Evolutionary conservation across 2,113 vertebrate genomes (phyloP).

Genomic region (Corythornis vintsioides): DNA sequence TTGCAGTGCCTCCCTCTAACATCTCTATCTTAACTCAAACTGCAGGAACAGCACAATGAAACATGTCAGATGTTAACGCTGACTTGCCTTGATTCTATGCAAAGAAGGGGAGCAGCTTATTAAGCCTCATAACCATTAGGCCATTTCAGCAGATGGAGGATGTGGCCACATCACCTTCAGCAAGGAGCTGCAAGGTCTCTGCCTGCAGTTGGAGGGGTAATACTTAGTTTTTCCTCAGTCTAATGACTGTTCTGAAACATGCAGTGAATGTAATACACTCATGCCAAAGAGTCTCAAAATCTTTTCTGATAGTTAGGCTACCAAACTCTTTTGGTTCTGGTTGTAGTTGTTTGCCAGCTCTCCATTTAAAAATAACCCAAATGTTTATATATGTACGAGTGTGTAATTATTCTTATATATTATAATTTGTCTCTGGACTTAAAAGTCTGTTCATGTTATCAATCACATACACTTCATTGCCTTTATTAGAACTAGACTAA

Average conservation of each 20-base stretch:
- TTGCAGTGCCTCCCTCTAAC: not conserved
- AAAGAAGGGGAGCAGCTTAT: not conserved
- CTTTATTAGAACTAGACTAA: not conserved
- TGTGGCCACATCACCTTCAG: not conserved
- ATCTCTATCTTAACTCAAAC: not conserved
- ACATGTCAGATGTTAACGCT: not conserved
- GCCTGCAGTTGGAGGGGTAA: not conserved
- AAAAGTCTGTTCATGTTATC: not conserved
- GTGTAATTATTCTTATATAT: not conserved
- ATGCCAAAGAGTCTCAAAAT: not conserved
- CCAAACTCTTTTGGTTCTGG: not conserved
- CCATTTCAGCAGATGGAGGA: not conserved
- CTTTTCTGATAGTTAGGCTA: not conserved
- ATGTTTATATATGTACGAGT: not conserved
- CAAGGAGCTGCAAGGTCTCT: not conserved
- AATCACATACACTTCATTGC: not conserved
- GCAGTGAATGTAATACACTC: rapidly evolving
- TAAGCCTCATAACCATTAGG: not conserved
- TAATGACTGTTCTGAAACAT: not conserved
- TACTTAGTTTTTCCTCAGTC: not conserved
- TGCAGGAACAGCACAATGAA: not conserved
- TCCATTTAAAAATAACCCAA: not conserved
- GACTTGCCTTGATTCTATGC: not conserved
- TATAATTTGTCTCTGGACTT: not conserved
- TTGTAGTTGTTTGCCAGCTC: not conserved